These are phyloP conservation scores for Chrysomallon squamiferum DNA, from an alignment of 1,140 invertebrate species.

Conservation along the genomic window DNA sequence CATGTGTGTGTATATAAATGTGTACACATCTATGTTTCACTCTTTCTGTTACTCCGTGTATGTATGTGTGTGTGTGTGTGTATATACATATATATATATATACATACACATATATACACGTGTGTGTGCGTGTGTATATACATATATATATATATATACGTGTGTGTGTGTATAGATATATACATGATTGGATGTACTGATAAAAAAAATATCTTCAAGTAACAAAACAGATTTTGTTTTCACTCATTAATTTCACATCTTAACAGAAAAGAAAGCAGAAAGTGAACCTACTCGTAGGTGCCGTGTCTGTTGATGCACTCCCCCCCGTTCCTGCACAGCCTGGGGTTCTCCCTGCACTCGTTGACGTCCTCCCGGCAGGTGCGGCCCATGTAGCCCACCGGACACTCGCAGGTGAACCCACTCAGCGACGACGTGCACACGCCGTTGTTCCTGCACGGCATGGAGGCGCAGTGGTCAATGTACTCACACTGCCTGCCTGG, in stretches of 20 bases:
- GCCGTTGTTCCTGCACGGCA: slow-evolving; percentile 58
- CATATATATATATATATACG: no score
- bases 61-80: no score
- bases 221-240: neutral
- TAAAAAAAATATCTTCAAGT: neutral
- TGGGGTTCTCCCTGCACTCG: slow-evolving; percentile 78
- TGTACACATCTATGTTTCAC: no score
- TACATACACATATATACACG: no score
- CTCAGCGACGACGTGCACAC: slow-evolving; percentile 66
- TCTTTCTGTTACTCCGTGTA: no score
- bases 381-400: slow-evolving; percentile 51
- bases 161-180: no score
- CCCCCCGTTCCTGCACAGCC: slow-evolving; percentile 88
- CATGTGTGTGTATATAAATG: no score
- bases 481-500: slow-evolving; percentile 87
- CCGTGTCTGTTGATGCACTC: slow-evolving; percentile 80
- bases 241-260: no score
- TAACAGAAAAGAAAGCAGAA: no score
- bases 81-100: no score
- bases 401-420: slow-evolving; percentile 66
- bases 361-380: slow-evolving; percentile 88
- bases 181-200: no score
- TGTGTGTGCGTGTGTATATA: no score
- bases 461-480: slow-evolving; percentile 66
- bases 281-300: slow-evolving; percentile 84